Conservation (phyloP, 2,888 invertebrate species). For the Xylota sylvarum region DNA sequence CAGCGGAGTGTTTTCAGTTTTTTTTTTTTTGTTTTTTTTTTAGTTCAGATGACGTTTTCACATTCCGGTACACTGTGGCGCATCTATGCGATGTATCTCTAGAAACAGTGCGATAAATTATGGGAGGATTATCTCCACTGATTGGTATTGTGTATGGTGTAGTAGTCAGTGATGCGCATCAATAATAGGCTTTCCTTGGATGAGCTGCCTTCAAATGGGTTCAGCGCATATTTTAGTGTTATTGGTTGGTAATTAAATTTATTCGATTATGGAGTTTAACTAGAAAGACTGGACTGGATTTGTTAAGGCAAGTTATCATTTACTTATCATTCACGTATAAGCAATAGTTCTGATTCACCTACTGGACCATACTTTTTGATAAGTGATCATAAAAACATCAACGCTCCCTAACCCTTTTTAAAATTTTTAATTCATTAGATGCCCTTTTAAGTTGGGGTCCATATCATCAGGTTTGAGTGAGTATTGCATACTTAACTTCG, state of each 20-base stretch:
- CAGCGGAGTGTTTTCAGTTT: conserved; percentile 9
- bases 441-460: too few species aligned
- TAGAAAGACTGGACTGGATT: background rate
- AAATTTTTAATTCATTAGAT: too few species aligned
- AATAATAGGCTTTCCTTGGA: background rate
- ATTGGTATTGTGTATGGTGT: conserved; percentile 41
- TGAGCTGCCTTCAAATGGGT: conserved; percentile 2
- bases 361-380: too few species aligned
- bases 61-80: conserved; percentile 10
- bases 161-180: conserved; percentile 10
- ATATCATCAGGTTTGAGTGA: too few species aligned
- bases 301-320: background rate
- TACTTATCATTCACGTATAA: too few species aligned
- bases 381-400: too few species aligned
- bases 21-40: background rate
- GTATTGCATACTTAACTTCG: too few species aligned
- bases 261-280: conserved; percentile 7
- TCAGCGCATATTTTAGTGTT: conserved; percentile 19
- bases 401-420: too few species aligned
- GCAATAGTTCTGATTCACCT: too few species aligned
- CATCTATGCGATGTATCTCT: conserved; percentile 21
- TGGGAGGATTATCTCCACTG: conserved; percentile 47
- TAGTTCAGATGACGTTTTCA: conserved; percentile 6
- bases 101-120: conserved; percentile 55
- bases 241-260: conserved; percentile 27